Evolutionary conservation across 2,888 invertebrate species (phyloP), one percentile per base, ranked within the genome.

Genomic region (Petrolisthes cinctipes): DNA sequence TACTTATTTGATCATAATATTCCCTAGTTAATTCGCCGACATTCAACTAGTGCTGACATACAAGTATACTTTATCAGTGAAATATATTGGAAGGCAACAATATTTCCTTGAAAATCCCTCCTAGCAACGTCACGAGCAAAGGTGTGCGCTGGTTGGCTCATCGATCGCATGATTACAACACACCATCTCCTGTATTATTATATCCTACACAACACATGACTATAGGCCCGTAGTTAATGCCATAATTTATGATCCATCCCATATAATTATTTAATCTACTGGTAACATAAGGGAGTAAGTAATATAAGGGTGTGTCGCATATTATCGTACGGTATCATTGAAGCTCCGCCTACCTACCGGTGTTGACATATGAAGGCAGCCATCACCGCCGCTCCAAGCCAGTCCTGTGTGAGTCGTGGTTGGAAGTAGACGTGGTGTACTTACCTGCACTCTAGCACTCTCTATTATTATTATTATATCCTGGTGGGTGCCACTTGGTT

Each of bases 311-410:
- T 37, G 37, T 37, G 37, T 37, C 37, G 37, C 37, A 37, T 37
- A 37, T 37, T 37, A 37, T 37, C 37, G 37, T 37, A 37, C 37
- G 0, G 37, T 37, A 0, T 1, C 1, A 37, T 37, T 37, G 56
- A 57, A 61, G 80, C 80, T 9, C 80, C 80, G 80, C 80, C 80
- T n/a, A 23, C 84, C 23, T 17, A 2, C 76, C 0, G 4, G 78
- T 53, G 84, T 56, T 76, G 76, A 17, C 20, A 84, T 78, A 84
- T 78, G 51, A 37, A 66, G 78, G 78, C 11, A 76, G 66, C 61
- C 17, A 68, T 4, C 61, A 37, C 78, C 4, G 78, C 75, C 51
- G n/a, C n/a, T 51, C 76, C 61, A 37, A 37, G 57, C 78, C 57
- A 84, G 84, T 84, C 66, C 14, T 23, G 17, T 37, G 61, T 76